Evolutionary conservation across 1,140 invertebrate genomes (phyloP), one percentile per base, ranked within the genome.

Genomic region (Hestina assimilis): DNA sequence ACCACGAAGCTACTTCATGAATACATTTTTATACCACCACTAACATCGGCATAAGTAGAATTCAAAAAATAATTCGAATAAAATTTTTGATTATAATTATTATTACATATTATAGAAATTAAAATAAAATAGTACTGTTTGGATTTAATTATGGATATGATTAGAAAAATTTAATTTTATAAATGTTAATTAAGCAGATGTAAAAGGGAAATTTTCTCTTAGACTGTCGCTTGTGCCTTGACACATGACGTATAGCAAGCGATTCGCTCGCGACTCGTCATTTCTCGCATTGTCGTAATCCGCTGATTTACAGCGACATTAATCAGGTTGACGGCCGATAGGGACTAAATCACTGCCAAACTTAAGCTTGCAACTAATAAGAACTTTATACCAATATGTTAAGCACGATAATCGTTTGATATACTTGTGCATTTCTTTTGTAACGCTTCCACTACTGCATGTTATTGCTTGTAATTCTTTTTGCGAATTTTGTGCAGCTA

Each of bases 271-370:
- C 82, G 82, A 77, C 80, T 87, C 84, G 84, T 87, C 84, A 87
- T 85, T 85, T 84, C 84, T 87, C 82, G 80, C 82, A 87, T 87
- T 87, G 84, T 85, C 80, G 84, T 87, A 87, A 85, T 87, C 82
- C 84, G 75, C 76, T 87, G 84, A 87, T 87, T 85, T 87, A 87
- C 82, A 79, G 79, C 79, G 71, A 79, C 84, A 87, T 87, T 87
- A 87, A 87, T 87, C 82, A 87, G 84, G 72, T 76, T 79, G 80
- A 83, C 84, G 80, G 81, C 76, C 82, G 82, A 87, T 87, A 84
- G 82, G 80, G 83, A 79, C 83, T 82, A 83, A 85, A 83, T 83
- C 78, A 83, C 77, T 73, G 66, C 69, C 76, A 72, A 68, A 68
- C 60, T 69, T 68, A 75, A 61, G 29, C 48, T 33, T 74, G 60